A percentile compares a stretch with the other conserved stretches of the same genome.
phyloP scores from a whole-genome alignment of 2,797 vertebrate species.

The Rallus crepitans region DNA sequence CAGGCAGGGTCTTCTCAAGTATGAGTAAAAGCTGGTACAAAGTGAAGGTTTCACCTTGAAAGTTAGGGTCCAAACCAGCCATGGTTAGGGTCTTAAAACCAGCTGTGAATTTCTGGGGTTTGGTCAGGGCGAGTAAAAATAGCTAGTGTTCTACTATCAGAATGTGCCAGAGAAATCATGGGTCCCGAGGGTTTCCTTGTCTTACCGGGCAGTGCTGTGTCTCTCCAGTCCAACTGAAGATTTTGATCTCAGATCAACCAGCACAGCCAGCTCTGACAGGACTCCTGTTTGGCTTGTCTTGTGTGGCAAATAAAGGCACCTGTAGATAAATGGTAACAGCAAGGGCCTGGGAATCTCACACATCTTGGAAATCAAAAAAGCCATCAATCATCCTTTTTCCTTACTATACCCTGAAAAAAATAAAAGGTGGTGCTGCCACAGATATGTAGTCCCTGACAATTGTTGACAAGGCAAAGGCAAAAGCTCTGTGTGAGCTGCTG shows the following conservation, averaged over 20 bases:
- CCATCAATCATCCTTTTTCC: not conserved
- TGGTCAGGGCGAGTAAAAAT: too few species aligned
- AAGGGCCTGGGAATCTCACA: not conserved
- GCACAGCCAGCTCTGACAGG: not conserved
- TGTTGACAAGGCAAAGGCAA: constrained; percentile 40
- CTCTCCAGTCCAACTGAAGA: not conserved
- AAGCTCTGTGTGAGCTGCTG: not conserved
- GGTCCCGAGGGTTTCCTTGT: not conserved
- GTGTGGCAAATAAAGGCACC: not conserved
- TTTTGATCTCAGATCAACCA: not conserved
- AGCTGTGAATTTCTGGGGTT: not conserved
- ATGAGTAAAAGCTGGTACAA: not conserved
- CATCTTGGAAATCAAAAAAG: constrained; percentile 36
- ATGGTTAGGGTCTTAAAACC: not conserved
- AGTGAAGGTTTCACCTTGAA: not conserved
- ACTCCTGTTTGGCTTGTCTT: not conserved
- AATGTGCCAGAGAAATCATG: not conserved
- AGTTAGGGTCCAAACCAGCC: not conserved
- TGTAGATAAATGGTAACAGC: constrained; percentile 6
- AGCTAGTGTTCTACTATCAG: not conserved
- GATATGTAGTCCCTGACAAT: constrained; percentile 5
- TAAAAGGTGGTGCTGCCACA: constrained; percentile 9
- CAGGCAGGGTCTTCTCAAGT: not conserved
- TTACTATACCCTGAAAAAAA: constrained; percentile 45
- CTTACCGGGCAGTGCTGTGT: not conserved